Percentiles rank a stretch among this genome's conserved stretches.
phyloP scores from a whole-genome alignment of 1,140 invertebrate species.

The Lineus longissimus region DNA sequence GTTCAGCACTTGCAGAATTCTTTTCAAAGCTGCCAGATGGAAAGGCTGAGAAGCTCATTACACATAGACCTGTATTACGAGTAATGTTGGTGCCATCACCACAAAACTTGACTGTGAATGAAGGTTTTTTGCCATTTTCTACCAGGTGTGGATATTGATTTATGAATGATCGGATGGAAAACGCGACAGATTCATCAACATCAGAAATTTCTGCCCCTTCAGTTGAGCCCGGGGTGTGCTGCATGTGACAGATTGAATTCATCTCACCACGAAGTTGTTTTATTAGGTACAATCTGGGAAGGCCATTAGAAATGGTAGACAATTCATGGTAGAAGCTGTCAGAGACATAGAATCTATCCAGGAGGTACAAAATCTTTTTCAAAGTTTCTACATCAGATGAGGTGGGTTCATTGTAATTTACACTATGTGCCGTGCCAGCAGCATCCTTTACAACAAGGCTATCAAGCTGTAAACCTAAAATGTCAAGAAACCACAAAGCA shows the following conservation, averaged over 20 bases:
- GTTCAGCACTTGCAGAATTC: no score
- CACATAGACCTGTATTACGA: not conserved
- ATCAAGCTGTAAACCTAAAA: not conserved
- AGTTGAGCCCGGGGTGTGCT: not conserved
- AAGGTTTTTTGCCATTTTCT: not conserved
- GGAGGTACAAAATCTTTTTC: not conserved
- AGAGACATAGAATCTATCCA: conserved; percentile 1
- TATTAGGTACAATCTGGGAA: not conserved
- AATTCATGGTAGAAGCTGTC: conserved; percentile 9
- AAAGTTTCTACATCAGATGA: not conserved
- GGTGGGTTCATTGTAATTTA: not conserved
- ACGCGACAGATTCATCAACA: not conserved
- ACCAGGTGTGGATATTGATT: not conserved
- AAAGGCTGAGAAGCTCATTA: not conserved
- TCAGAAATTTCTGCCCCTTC: conserved; percentile 4
- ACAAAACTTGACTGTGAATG: conserved; percentile 3
- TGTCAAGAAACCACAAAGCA: conserved; percentile 2
- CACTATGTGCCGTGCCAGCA: not conserved
- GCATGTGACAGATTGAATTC: not conserved
- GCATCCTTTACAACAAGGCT: not conserved
- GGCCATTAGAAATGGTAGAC: not conserved
- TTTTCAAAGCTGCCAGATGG: no score
- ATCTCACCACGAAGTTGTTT: not conserved
- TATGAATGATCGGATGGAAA: not conserved
- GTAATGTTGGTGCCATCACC: conserved; percentile 3